Conservation (phyloP, 2,797 vertebrate genomes). For the Delichon dasypus region DNA sequence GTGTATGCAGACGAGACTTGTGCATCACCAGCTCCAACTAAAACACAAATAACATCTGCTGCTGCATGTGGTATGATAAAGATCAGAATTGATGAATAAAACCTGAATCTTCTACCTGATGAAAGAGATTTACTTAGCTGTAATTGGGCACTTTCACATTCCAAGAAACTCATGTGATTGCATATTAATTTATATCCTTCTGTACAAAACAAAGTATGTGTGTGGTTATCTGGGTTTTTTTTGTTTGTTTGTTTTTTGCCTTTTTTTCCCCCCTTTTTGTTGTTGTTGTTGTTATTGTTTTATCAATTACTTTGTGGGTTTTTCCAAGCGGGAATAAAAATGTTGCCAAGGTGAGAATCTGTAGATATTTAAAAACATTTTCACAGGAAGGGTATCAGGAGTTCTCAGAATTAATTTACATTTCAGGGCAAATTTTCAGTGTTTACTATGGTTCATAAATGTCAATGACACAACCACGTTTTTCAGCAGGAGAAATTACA, state of each 20-base stretch:
- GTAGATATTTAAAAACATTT: neutral
- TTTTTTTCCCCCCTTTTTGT: no score
- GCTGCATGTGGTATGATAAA: neutral
- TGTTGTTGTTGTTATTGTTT: neutral
- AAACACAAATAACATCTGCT: conserved; percentile 21
- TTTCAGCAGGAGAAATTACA: conserved; percentile 34
- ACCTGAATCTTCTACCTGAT: neutral
- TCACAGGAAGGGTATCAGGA: neutral
- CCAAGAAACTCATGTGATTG: neutral
- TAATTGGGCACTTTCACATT: neutral
- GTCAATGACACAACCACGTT: neutral
- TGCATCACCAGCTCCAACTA: neutral
- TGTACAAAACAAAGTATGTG: neutral
- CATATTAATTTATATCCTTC: neutral
- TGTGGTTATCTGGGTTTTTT: no score
- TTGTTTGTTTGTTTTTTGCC: neutral
- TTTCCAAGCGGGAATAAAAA: neutral
- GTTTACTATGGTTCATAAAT: conserved; percentile 9
- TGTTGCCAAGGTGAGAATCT: neutral
- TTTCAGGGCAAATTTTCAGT: conserved; percentile 18
- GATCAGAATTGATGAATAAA: neutral
- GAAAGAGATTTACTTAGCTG: neutral
- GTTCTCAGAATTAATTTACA: conserved; percentile 1
- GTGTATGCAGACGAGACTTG: neutral
- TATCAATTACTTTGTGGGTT: neutral